Percentiles rank a stretch among this genome's conserved stretches.
Evolutionary conservation across 1,140 invertebrate genomes (phyloP).

Genomic region (Eufriesea mexicana): DNA sequence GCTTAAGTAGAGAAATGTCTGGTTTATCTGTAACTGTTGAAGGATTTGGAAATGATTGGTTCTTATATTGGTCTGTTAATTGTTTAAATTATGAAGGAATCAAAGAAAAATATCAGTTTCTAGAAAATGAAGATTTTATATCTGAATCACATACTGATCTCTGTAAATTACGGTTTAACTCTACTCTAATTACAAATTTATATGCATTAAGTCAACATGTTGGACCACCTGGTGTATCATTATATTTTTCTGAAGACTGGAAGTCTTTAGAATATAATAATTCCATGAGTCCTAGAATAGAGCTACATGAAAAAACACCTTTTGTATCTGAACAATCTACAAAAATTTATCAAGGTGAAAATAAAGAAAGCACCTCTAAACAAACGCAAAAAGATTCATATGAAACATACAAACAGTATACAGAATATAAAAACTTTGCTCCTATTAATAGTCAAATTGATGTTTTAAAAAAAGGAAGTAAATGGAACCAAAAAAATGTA

Average conservation of each 20-base stretch:
- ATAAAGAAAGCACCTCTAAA: conserved; percentile 35
- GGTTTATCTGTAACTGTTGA: conserved; percentile 86
- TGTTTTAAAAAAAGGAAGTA: conserved; percentile 58
- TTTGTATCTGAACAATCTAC: conserved; percentile 58
- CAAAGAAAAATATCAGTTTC: conserved; percentile 74
- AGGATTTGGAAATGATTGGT: conserved; percentile 88
- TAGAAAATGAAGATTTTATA: conserved; percentile 85
- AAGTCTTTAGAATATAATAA: conserved; percentile 80
- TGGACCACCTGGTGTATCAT: conserved; percentile 86
- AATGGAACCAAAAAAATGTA: conserved; percentile 64
- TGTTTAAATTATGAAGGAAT: conserved; percentile 83
- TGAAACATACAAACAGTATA: conserved; percentile 32
- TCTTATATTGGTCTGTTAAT: conserved; percentile 89
- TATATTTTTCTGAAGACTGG: conserved; percentile 79
- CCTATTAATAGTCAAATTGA: conserved; percentile 20
- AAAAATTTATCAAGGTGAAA: conserved; percentile 37
- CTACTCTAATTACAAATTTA: conserved; percentile 85
- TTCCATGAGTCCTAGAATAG: conserved; percentile 76
- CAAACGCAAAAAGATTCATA: conserved; percentile 43
- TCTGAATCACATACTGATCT: conserved; percentile 87
- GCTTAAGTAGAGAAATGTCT: conserved; percentile 86
- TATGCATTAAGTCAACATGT: conserved; percentile 88
- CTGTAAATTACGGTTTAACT: conserved; percentile 89
- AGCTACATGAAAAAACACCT: conserved; percentile 62
- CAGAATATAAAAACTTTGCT: conserved; percentile 26